Evolutionary conservation across 2,113 vertebrate species (phyloP), one percentile per base, ranked within the genome.

Genomic region (Neolamprologus sp.): DNA sequence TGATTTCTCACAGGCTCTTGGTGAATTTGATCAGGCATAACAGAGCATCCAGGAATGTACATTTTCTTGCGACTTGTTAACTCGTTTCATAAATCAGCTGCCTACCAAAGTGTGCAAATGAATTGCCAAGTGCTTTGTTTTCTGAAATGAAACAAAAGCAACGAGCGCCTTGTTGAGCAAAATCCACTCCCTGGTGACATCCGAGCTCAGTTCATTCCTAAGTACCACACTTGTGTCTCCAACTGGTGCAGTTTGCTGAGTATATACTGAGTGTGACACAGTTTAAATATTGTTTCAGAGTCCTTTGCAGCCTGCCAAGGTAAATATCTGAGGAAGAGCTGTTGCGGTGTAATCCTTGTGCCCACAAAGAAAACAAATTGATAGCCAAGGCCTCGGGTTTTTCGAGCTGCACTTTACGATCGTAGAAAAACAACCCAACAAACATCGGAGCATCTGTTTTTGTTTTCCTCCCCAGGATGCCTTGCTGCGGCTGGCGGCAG

Each of bases 401-500:
- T 85, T 60, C 81, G 21, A 88, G 82, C 80, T 17, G 14, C 58
- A 55, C 33, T 55, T 68, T 81, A 78, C 85, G 53, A 88, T 86
- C 55, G 40, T 73, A 86, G 92, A 86, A 83, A 91, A 89, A 81
- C 89, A 91, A 81, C 53, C 85, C 84, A 85, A 63, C 40, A 85
- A 40, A 89, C 87, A 85, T 93, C 57, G 60, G 84, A 73, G 63
- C 88, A 88, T 94, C 65, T 94, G 91, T 89, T 78, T 78, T 92
- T 92, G 68, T 93, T 83, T 92, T 91, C 84, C 88, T 93, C 90
- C 96, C 17, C 95, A 98, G 98, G 97, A 98, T 88, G 97, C 96
- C 57, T 93, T 98, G 93, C 96, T 98, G 95, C 96, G 90, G 90
- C 94, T 98, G 82, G 97, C 97, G 1, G 97, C 97, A 0, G 96